A percentile compares a stretch with the other conserved stretches of the same genome.
phyloP scores from a whole-genome alignment of 2,888 invertebrate genomes.

The Lasioglossum marginatum region DNA sequence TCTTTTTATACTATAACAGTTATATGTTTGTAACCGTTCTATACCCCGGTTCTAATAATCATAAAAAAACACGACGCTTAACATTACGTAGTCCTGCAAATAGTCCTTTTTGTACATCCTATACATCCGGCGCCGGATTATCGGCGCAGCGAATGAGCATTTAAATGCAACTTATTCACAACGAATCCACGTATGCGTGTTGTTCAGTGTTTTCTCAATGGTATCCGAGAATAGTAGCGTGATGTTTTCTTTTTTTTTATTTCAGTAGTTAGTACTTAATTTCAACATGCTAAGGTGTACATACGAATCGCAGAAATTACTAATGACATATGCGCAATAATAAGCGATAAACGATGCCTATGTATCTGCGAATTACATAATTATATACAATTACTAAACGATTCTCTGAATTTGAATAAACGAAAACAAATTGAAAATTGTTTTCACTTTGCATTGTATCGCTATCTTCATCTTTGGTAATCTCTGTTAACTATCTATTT shows the following conservation, averaged over 20 bases:
- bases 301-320: neutral
- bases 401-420: neutral
- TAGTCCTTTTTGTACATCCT: neutral
- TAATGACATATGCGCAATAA: neutral
- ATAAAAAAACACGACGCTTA: neutral
- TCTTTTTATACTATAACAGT: neutral
- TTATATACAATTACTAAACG: neutral
- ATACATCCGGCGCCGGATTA: neutral
- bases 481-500: neutral
- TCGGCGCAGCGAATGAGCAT: neutral
- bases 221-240: neutral
- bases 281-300: neutral
- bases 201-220: neutral
- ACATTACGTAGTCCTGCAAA: slow-evolving; percentile 2
- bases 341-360: neutral
- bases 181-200: neutral
- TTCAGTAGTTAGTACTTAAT: neutral
- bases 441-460: neutral
- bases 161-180: slow-evolving; percentile 17
- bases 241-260: neutral
- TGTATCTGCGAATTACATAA: neutral
- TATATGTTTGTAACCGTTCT: neutral
- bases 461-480: neutral
- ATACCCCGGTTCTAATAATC: neutral
- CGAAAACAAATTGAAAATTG: neutral